These are phyloP conservation scores for Enteromius treurensis DNA, from an alignment of 2,797 vertebrate genomes.

Conservation along the genomic window DNA sequence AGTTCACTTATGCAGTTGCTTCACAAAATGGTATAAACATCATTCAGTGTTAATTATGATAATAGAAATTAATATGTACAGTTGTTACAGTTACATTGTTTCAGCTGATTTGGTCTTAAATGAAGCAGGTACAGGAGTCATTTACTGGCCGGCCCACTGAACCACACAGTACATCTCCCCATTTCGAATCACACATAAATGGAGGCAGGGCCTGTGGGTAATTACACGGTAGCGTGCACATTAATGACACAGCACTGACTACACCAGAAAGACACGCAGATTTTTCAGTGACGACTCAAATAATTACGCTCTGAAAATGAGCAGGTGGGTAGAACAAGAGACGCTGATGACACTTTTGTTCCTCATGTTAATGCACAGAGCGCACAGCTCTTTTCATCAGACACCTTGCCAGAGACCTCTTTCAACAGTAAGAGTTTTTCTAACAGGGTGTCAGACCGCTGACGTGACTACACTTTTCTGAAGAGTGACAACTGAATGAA, in stretches of 20 bases:
- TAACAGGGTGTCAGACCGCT: slow-evolving; percentile 7
- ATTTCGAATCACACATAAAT: not conserved
- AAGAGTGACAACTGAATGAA: not conserved
- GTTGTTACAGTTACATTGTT: no score
- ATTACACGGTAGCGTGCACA: slow-evolving; percentile 33
- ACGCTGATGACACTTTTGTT: slow-evolving; percentile 10
- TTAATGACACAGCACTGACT: slow-evolving; percentile 33
- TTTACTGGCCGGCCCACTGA: not conserved
- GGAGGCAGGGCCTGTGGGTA: slow-evolving; percentile 19
- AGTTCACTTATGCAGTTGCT: no score
- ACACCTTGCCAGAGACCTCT: not conserved
- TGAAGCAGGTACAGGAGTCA: slow-evolving; percentile 8
- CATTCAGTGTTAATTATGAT: no score
- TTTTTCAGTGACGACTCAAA: slow-evolving; percentile 24
- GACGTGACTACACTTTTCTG: not conserved
- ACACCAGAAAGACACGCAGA: slow-evolving; percentile 5
- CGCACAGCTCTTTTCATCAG: slow-evolving; percentile 7
- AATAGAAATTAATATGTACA: no score
- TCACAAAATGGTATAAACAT: no score
- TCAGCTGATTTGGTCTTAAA: slow-evolving; percentile 26
- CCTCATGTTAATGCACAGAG: not conserved
- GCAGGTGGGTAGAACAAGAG: slow-evolving; percentile 24
- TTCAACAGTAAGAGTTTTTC: not conserved
- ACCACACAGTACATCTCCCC: not conserved
- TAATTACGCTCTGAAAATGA: slow-evolving; percentile 28